Base-by-base conservation (phyloP, 2,113 vertebrate genomes). In the Pyxicephalus adspersus region DNA sequence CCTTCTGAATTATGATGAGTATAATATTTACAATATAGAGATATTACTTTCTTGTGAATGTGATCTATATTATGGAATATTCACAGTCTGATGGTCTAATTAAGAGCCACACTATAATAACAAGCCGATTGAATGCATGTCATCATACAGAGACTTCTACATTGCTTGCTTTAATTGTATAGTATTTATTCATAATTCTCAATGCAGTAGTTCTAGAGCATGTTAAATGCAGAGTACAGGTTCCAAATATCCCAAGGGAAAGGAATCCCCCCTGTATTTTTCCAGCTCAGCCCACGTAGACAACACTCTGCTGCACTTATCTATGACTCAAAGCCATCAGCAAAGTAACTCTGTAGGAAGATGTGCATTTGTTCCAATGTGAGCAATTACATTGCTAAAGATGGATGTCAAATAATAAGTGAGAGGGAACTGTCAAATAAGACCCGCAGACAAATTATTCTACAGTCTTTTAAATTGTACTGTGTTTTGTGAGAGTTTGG, bases 281-380 rank as follows among this genome's bases (percentile, higher is more conserved):
- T 74, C 61, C 28, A 65, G 61, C 65, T 64, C 60, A 70, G 60
- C 79, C 68, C 45, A 67, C 67, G 64, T 51, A 81, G 11, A 18
- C 51, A 65, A n/a, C n/a, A 17, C 22, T 55, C 20, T 25, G 26
- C 70, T 73, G 22, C 55, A 55, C 17, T 34, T 81, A 64, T 64
- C 28, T 65, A 13, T 74, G 68, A 64, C 60, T 64, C 61, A 81
- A 64, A 74, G 11, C 22, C 26, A 65, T 74, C 71, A 81, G 22
- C 15, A 74, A 75, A 74, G 64, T 52, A 75, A 20, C 80, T 81
- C 71, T 58, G 80, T 75, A 63, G 61, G 80, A 81, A 75, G 80
- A 81, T 38, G 75, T 22, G 51, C 63, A 72, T 58, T 22, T 81
- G 51, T 60, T 54, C 60, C 29, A 58, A 55, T 58, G 51, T 81